phyloP scores from a whole-genome alignment of 2,113 vertebrate genomes.

The Motacilla tschutschensis region DNA sequence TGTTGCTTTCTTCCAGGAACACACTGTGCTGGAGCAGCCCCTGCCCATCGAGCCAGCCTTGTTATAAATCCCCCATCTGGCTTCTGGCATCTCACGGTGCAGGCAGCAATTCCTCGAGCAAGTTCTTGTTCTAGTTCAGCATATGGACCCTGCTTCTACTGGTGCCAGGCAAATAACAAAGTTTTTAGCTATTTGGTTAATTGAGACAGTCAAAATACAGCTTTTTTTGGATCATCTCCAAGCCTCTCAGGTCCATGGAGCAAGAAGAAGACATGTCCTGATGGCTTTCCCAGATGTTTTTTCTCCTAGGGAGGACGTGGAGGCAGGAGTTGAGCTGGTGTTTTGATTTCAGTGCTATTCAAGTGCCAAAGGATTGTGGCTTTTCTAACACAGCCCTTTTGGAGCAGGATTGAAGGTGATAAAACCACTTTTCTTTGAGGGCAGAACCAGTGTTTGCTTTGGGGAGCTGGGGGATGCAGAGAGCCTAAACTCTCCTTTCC shows the following conservation, averaged over 20 bases:
- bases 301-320: fast-evolving
- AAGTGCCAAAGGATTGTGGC: not conserved
- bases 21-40: not conserved
- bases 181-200: slow-evolving; percentile 41
- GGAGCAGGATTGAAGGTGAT: not conserved
- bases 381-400: not conserved
- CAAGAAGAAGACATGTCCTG: not conserved
- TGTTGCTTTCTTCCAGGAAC: not conserved
- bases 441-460: not conserved
- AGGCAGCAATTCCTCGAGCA: slow-evolving; percentile 34
- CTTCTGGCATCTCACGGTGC: slow-evolving; percentile 30
- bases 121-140: slow-evolving; percentile 54
- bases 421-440: not conserved
- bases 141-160: slow-evolving; percentile 33
- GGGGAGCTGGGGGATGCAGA: not conserved
- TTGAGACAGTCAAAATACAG: not conserved
- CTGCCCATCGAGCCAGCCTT: slow-evolving; percentile 9
- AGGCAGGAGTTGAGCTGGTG: not conserved
- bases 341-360: not conserved
- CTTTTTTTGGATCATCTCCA: not conserved
- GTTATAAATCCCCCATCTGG: slow-evolving; percentile 52
- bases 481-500: not conserved
- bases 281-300: not conserved
- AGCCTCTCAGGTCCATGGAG: fast-evolving
- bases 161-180: slow-evolving; percentile 48